Conservation (phyloP, 2,113 vertebrate species). For the Actinemys pallida region DNA sequence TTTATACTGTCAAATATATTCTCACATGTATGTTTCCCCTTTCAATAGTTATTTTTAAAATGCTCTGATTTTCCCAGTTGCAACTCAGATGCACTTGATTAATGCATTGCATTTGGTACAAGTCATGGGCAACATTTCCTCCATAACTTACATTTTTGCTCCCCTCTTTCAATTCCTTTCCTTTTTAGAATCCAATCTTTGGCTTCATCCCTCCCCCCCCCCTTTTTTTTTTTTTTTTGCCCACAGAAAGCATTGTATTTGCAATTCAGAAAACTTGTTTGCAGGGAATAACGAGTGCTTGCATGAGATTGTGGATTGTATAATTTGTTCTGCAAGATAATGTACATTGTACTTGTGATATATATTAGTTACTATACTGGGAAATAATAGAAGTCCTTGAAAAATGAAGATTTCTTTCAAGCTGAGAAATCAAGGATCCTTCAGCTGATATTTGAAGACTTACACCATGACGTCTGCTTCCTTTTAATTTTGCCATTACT, state of each 20-base stretch:
- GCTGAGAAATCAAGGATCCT: slow-evolving; percentile 77
- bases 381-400: slow-evolving; percentile 66
- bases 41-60: neutral
- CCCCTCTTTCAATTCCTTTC: slow-evolving; percentile 32
- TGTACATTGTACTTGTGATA: slow-evolving; percentile 73
- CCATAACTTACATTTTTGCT: slow-evolving; percentile 41
- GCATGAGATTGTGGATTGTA: slow-evolving; percentile 76
- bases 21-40: slow-evolving; percentile 33
- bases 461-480: slow-evolving; percentile 80
- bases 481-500: slow-evolving; percentile 79
- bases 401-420: slow-evolving; percentile 82
- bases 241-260: slow-evolving; percentile 68
- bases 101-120: slow-evolving; percentile 64
- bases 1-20: slow-evolving; percentile 42
- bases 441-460: slow-evolving; percentile 75
- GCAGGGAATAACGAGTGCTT: slow-evolving; percentile 68
- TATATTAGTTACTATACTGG: slow-evolving; percentile 67
- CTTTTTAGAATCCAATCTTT: slow-evolving; percentile 62
- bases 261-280: slow-evolving; percentile 70
- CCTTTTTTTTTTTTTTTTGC: slow-evolving; percentile 45
- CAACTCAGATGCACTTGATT: slow-evolving; percentile 64
- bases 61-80: slow-evolving; percentile 28
- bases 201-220: neutral
- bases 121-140: slow-evolving; percentile 44
- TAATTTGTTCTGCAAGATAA: slow-evolving; percentile 68